A percentile compares a stretch with the other conserved stretches of the same genome.
phyloP scores from a whole-genome alignment of 2,888 invertebrate genomes.

The Chironomus riparius region DNA sequence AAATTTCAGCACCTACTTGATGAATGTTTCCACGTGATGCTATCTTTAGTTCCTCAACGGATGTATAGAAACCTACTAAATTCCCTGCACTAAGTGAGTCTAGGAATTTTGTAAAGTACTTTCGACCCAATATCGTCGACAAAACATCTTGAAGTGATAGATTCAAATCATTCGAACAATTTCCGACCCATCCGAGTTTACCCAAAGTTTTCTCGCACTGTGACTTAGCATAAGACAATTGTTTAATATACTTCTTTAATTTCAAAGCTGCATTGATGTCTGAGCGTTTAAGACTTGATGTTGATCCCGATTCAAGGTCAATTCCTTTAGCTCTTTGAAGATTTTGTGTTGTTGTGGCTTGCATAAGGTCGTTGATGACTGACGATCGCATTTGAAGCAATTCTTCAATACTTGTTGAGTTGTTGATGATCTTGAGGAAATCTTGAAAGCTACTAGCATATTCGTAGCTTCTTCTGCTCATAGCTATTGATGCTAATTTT shows the following conservation, averaged over 20 bases:
- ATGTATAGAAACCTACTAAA: constrained; percentile 77
- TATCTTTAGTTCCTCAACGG: constrained; percentile 72
- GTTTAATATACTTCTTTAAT: constrained; percentile 73
- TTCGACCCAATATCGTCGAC: constrained; percentile 69
- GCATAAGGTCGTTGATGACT: constrained; percentile 87
- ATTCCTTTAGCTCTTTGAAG: constrained; percentile 76
- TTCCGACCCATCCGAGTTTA: constrained; percentile 68
- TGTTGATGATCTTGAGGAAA: constrained; percentile 74
- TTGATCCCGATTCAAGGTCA: constrained; percentile 48
- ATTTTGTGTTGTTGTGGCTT: constrained; percentile 85
- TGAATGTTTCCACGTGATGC: constrained; percentile 72
- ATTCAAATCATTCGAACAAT: constrained; percentile 49
- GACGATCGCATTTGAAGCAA: constrained; percentile 74
- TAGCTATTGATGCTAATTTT: constrained; percentile 65
- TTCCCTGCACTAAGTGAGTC: constrained; percentile 76
- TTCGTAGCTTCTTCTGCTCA: constrained; percentile 73
- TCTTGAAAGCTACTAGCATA: constrained; percentile 86
- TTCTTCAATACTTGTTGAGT: constrained; percentile 70
- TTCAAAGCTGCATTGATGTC: constrained; percentile 74
- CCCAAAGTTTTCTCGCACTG: constrained; percentile 70
- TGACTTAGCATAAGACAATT: constrained; percentile 68
- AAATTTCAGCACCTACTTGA: constrained; percentile 83
- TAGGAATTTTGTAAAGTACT: constrained; percentile 69
- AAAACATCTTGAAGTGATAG: constrained; percentile 63
- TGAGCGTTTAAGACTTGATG: constrained; percentile 43